Evolutionary conservation across 2,797 vertebrate species (phyloP).

Genomic region (Setipinna tenuifilis): DNA sequence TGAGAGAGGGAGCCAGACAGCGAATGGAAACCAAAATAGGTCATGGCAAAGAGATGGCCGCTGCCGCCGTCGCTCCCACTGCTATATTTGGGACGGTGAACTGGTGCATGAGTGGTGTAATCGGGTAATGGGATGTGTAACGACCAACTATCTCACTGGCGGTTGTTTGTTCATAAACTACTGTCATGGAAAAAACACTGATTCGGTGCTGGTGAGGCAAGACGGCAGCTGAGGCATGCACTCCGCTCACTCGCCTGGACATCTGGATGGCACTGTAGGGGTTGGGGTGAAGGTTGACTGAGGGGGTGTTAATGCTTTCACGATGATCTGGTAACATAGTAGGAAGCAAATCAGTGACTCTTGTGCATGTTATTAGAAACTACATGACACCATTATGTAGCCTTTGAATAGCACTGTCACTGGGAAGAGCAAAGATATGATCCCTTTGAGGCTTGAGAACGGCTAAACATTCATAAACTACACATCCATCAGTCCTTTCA

Average conservation of each 20-base stretch:
- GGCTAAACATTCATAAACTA: neutral
- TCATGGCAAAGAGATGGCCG: conserved; percentile 33
- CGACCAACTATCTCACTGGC: conserved; percentile 49
- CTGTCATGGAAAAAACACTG: conserved; percentile 46
- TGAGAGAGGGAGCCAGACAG: conserved; percentile 25
- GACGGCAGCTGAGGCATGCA: conserved; percentile 30
- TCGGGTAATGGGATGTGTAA: conserved; percentile 61
- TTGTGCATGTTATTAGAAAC: neutral
- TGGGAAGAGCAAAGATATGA: neutral
- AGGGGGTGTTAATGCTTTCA: neutral
- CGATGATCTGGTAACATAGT: neutral
- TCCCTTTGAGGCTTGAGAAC: neutral
- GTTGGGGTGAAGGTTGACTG: conserved; percentile 43
- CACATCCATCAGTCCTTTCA: neutral
- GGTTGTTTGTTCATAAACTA: conserved; percentile 49
- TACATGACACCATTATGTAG: conserved; percentile 2
- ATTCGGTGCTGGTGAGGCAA: conserved; percentile 43
- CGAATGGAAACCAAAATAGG: conserved; percentile 53
- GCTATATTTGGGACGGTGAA: conserved; percentile 51
- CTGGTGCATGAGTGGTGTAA: conserved; percentile 51
- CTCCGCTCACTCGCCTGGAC: conserved; percentile 32
- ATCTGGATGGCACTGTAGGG: conserved; percentile 44
- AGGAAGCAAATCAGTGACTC: neutral
- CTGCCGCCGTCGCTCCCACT: conserved; percentile 33
- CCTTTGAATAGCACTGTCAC: neutral